These are phyloP conservation scores for Elephantulus edwardii DNA, from an alignment of 2,113 vertebrate genomes.

Conservation along the genomic window DNA sequence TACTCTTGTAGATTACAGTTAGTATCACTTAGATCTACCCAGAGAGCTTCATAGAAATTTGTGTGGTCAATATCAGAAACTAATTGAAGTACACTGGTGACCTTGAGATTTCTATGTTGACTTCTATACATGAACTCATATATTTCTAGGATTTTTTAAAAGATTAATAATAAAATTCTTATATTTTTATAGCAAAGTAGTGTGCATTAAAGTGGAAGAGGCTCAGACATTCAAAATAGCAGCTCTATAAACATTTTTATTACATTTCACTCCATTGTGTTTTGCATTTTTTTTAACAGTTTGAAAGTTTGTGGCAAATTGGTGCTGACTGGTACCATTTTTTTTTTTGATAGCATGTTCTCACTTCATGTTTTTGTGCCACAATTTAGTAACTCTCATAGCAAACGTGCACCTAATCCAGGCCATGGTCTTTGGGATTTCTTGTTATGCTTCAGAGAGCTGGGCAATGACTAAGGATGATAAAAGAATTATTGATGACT, in stretches of 20 bases:
- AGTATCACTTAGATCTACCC: not conserved
- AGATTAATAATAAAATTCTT: slow-evolving; percentile 1
- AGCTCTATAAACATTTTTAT: not conserved
- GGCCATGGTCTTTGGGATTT: too few relatives aligned
- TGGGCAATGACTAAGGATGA: too few relatives aligned
- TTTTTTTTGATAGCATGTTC: too few relatives aligned
- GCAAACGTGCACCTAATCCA: too few relatives aligned
- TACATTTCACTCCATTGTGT: too few relatives aligned
- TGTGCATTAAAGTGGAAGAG: not conserved
- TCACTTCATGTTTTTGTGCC: too few relatives aligned
- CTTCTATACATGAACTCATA: not conserved
- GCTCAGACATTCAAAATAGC: not conserved
- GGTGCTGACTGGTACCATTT: too few relatives aligned
- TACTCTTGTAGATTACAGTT: not conserved
- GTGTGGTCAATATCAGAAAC: not conserved
- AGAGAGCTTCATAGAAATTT: not conserved
- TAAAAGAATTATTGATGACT: too few relatives aligned
- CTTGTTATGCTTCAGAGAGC: too few relatives aligned
- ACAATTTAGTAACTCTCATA: too few relatives aligned
- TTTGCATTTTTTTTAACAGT: too few relatives aligned
- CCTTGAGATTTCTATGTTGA: not conserved
- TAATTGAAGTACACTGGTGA: not conserved
- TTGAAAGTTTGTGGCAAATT: too few relatives aligned
- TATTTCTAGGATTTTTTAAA: not conserved
- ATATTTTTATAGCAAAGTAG: not conserved